A percentile compares a stretch with the other conserved stretches of the same genome.
These are phyloP conservation scores for Glyphotaelius pellucidus DNA, from an alignment of 2,888 invertebrate genomes.

Conservation along the genomic window DNA sequence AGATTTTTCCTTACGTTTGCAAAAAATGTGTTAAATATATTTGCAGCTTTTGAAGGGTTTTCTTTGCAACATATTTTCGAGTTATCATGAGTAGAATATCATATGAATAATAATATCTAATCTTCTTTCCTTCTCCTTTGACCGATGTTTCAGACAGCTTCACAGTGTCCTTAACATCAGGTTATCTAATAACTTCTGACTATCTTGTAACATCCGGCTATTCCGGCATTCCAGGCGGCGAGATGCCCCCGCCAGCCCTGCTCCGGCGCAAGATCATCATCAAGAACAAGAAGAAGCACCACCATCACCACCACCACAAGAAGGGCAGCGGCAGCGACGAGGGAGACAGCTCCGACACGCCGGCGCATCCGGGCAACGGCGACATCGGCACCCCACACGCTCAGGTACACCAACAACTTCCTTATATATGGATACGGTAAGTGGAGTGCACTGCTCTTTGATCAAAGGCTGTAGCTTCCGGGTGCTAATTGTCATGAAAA, in stretches of 20 bases:
- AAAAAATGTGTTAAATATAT: too few species aligned
- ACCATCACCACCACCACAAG: slow-evolving; percentile 86
- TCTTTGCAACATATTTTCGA: too few species aligned
- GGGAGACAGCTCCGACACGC: slow-evolving; percentile 69
- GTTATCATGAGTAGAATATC: too few species aligned
- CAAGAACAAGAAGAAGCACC: slow-evolving; percentile 97
- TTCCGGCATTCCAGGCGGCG: slow-evolving; percentile 77
- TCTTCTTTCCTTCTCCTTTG: too few species aligned
- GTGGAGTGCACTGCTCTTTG: too few species aligned
- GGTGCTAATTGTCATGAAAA: too few species aligned
- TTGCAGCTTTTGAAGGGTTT: too few species aligned
- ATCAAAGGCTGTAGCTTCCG: too few species aligned
- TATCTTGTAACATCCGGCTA: not conserved
- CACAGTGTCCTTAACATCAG: not conserved
- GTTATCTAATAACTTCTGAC: too few species aligned
- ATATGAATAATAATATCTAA: too few species aligned
- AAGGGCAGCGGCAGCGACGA: slow-evolving; percentile 66
- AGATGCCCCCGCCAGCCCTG: slow-evolving; percentile 90
- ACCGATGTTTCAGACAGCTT: not conserved
- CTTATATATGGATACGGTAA: too few species aligned
- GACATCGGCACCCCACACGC: slow-evolving; percentile 71
- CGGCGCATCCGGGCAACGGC: slow-evolving; percentile 73
- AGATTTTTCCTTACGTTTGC: too few species aligned
- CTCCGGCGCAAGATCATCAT: slow-evolving; percentile 95
- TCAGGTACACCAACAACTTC: slow-evolving; percentile 51